These are phyloP conservation scores for Calyptomena viridis DNA, from an alignment of 2,113 vertebrate genomes.

Conservation along the genomic window DNA sequence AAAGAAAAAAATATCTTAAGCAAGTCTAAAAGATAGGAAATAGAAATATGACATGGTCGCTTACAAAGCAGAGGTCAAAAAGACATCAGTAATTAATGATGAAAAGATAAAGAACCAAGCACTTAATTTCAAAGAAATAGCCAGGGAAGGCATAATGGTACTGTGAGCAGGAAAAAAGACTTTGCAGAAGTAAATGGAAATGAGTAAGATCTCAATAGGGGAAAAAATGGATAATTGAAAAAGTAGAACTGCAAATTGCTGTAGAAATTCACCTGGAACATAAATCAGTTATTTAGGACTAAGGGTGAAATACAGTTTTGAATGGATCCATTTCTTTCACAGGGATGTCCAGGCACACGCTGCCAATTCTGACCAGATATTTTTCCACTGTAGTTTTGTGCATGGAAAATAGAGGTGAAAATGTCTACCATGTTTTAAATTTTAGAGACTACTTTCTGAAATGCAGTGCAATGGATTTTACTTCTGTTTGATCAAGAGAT, in stretches of 20 bases:
- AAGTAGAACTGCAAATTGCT: constrained; percentile 50
- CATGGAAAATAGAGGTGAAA: constrained; percentile 4
- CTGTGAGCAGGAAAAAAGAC: constrained; percentile 4
- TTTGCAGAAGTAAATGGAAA: constrained; percentile 60
- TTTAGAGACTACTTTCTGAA: constrained; percentile 10
- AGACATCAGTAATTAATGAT: constrained; percentile 65
- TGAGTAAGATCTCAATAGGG: constrained; percentile 40
- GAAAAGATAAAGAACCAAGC: constrained; percentile 53
- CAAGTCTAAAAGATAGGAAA: not conserved
- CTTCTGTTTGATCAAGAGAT: not conserved
- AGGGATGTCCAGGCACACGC: not conserved
- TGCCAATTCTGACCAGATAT: not conserved
- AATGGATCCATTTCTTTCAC: not conserved
- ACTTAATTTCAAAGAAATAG: constrained; percentile 56
- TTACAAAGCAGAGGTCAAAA: constrained; percentile 61
- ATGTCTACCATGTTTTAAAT: not conserved
- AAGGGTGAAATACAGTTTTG: constrained; percentile 19
- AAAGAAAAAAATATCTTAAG: not conserved
- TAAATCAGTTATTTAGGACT: constrained; percentile 39
- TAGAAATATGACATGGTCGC: constrained; percentile 12
- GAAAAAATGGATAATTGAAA: constrained; percentile 53
- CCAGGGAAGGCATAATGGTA: not conserved
- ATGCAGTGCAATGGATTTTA: not conserved
- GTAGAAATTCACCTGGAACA: constrained; percentile 46
- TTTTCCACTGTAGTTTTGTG: not conserved